Conservation (phyloP, 2,113 vertebrate genomes). For the Microtus richardsoni region DNA sequence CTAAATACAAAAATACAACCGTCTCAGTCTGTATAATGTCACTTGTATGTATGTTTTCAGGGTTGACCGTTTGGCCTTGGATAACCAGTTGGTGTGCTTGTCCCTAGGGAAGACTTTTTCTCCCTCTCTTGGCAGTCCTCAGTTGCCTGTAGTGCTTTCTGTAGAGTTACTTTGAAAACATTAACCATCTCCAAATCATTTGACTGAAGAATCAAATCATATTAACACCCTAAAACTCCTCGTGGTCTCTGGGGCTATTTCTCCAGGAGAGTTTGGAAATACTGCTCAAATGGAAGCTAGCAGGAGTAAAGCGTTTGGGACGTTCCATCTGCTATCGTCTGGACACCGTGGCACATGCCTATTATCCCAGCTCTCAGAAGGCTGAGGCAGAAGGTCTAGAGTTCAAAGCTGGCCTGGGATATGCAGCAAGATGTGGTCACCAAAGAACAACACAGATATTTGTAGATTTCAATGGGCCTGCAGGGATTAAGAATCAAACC, state of each 20-base stretch:
- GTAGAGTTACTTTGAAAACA: not conserved
- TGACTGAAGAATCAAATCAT: constrained; percentile 53
- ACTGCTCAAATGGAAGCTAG: constrained; percentile 1
- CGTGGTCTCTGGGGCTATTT: not conserved
- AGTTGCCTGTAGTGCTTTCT: not conserved
- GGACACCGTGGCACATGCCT: not conserved
- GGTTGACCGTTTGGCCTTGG: not conserved
- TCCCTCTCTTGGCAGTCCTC: no score
- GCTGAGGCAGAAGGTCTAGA: not conserved
- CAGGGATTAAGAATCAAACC: not conserved
- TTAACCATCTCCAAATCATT: constrained; percentile 43
- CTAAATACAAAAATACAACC: not conserved
- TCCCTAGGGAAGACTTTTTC: not conserved
- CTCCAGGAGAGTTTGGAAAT: constrained; percentile 32
- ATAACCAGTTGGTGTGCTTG: not conserved
- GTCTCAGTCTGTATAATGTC: not conserved
- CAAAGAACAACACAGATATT: not conserved
- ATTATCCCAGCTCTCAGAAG: not conserved
- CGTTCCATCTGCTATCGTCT: not conserved
- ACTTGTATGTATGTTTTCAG: not conserved
- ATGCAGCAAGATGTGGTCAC: not conserved
- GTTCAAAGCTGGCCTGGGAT: not conserved
- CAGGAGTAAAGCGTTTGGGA: not conserved
- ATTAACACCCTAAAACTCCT: constrained; percentile 26
- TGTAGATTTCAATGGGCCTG: not conserved